Conservation (phyloP, 2,113 vertebrate species). For the Protobothrops mucrosquamatus region DNA sequence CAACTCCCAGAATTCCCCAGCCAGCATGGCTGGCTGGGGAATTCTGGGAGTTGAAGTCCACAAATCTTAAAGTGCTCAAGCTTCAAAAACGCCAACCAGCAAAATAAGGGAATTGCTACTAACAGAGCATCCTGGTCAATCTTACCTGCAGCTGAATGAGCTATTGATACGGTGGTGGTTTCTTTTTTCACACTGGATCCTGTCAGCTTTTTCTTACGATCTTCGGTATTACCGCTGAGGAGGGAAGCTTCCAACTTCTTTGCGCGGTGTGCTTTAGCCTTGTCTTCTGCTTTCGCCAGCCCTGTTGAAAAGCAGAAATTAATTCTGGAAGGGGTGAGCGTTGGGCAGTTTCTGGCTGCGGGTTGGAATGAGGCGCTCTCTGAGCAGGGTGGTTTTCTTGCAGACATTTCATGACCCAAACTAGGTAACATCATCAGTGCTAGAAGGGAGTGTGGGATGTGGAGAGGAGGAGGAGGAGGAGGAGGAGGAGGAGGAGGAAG, state of each 20-base stretch:
- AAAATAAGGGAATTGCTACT: neutral
- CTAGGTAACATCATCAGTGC: neutral
- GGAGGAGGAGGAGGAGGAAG: neutral
- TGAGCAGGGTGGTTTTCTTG: neutral
- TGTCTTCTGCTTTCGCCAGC: slow-evolving; percentile 93
- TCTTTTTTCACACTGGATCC: slow-evolving; percentile 76
- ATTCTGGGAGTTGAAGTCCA: neutral
- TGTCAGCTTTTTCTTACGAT: slow-evolving; percentile 75
- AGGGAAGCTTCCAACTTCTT: slow-evolving; percentile 78
- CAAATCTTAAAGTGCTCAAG: neutral
- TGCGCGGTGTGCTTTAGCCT: slow-evolving; percentile 82
- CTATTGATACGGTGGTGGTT: neutral
- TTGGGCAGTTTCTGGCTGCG: neutral
- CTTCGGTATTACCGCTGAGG: slow-evolving; percentile 64
- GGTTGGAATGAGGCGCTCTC: neutral
- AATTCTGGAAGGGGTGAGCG: neutral
- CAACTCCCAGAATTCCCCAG: neutral
- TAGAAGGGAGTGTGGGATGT: neutral
- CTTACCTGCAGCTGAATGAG: slow-evolving; percentile 64
- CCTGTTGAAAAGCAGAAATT: slow-evolving; percentile 65
- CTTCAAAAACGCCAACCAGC: neutral
- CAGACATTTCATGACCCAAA: neutral
- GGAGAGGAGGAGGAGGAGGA: neutral
- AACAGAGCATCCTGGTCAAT: neutral
- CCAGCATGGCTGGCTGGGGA: neutral